Percentiles rank a stretch among this genome's conserved stretches.
These are phyloP conservation scores for Heterodera carotae DNA, from an alignment of 1,140 invertebrate species.

Conservation along the genomic window DNA sequence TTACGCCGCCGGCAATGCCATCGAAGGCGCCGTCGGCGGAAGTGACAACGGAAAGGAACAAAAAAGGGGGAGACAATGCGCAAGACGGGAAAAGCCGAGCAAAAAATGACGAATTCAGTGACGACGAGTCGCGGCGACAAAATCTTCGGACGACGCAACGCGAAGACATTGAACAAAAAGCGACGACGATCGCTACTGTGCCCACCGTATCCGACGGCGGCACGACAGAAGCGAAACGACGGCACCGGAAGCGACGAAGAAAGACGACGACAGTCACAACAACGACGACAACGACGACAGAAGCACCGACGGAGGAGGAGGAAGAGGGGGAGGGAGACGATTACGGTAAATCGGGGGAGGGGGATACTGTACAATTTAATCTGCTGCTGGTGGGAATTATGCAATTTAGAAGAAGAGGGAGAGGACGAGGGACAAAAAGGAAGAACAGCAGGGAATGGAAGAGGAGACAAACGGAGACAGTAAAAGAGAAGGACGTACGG, in stretches of 20 bases:
- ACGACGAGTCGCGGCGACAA: neutral
- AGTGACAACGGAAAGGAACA: neutral
- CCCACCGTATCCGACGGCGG: neutral
- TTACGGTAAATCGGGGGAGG: neutral
- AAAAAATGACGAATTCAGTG: neutral
- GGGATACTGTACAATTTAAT: neutral
- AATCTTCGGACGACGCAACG: neutral
- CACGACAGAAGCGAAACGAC: neutral
- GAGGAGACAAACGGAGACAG: too few relatives aligned
- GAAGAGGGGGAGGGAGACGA: conserved; percentile 18
- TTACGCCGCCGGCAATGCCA: too few relatives aligned
- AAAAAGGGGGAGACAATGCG: neutral
- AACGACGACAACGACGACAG: conserved; percentile 18
- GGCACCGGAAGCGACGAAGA: conserved; percentile 10
- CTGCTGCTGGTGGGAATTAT: too few relatives aligned
- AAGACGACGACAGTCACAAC: neutral
- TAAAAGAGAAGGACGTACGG: neutral
- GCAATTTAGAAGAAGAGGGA: too few relatives aligned
- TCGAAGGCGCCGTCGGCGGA: neutral
- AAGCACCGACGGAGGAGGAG: neutral
- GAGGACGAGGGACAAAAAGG: too few relatives aligned
- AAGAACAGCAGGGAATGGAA: neutral
- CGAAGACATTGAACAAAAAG: neutral
- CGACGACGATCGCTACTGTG: neutral
- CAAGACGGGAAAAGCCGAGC: neutral